Evolutionary conservation across 2,113 vertebrate genomes (phyloP).

Genomic region (Ranitomeya variabilis): DNA sequence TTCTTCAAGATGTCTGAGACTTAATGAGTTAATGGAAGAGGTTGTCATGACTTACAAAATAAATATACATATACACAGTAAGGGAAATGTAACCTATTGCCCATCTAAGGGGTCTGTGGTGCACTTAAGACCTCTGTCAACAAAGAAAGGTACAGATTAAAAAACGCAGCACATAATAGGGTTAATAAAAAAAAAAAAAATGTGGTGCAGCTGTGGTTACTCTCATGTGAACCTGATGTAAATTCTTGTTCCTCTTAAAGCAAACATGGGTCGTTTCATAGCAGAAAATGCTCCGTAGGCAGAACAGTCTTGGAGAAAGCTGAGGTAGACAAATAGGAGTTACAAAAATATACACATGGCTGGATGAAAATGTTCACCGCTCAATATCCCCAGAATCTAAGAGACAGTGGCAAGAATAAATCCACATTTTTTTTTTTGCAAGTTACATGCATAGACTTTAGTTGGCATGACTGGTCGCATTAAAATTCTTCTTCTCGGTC

Average conservation of each 20-base stretch:
- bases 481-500: not conserved
- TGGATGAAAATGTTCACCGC: not conserved
- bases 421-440: not conserved
- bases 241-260: constrained; percentile 3
- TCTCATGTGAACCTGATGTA: not conserved
- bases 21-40: not conserved
- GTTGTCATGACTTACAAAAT: not conserved
- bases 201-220: constrained; percentile 9
- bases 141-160: constrained; percentile 13
- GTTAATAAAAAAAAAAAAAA: not conserved
- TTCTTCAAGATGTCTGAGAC: not conserved
- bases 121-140: not conserved
- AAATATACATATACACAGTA: constrained; percentile 24
- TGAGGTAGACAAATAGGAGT: constrained; percentile 21
- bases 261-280: not conserved
- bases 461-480: not conserved
- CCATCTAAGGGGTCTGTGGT: not conserved
- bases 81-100: constrained; percentile 3
- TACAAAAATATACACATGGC: constrained; percentile 17
- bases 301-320: constrained; percentile 2
- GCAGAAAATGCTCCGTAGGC: not conserved
- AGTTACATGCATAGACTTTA: not conserved
- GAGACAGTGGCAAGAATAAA: no score
- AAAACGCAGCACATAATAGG: not conserved
- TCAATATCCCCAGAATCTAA: not conserved